Conservation (phyloP, 92 coral and sea anemone species). For the Parazoanthus darwini region DNA sequence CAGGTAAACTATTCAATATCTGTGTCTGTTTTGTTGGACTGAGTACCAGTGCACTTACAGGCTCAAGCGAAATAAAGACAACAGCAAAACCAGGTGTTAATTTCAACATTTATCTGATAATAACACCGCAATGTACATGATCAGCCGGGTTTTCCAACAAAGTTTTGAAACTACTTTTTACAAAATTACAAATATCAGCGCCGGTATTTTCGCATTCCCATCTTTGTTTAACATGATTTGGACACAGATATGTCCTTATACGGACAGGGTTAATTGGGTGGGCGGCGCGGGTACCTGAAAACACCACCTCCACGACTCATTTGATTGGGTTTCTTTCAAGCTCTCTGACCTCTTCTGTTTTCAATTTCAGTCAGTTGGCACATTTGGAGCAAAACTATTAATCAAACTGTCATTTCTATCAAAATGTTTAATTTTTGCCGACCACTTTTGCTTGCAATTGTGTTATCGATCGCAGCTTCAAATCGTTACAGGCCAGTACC, state of each 20-base stretch:
- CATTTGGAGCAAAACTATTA: too few species aligned
- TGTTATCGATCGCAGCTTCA: too few species aligned
- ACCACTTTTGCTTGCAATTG: too few species aligned
- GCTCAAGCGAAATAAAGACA: not conserved
- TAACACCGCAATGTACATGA: not conserved
- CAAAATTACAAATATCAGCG: not conserved
- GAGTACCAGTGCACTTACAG: not conserved
- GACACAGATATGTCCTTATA: not conserved
- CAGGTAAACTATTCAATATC: slow-evolving; percentile 2
- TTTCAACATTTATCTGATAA: not conserved
- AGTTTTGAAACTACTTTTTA: not conserved
- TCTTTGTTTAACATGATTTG: not conserved
- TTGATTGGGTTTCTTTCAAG: too few species aligned
- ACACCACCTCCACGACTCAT: too few species aligned
- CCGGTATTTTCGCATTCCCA: not conserved
- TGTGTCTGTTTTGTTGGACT: slow-evolving; percentile 1
- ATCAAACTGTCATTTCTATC: too few species aligned
- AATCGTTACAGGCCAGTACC: too few species aligned
- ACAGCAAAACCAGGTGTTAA: not conserved
- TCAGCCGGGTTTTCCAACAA: not conserved
- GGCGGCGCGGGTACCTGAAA: not conserved
- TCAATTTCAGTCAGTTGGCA: too few species aligned
- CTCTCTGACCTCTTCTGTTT: too few species aligned
- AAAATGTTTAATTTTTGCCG: too few species aligned
- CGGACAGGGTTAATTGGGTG: not conserved